A percentile compares a stretch with the other conserved stretches of the same genome.
Evolutionary conservation across 92 coral and sea anemone genomes (phyloP).

Genomic region (Paramuricea clavata): DNA sequence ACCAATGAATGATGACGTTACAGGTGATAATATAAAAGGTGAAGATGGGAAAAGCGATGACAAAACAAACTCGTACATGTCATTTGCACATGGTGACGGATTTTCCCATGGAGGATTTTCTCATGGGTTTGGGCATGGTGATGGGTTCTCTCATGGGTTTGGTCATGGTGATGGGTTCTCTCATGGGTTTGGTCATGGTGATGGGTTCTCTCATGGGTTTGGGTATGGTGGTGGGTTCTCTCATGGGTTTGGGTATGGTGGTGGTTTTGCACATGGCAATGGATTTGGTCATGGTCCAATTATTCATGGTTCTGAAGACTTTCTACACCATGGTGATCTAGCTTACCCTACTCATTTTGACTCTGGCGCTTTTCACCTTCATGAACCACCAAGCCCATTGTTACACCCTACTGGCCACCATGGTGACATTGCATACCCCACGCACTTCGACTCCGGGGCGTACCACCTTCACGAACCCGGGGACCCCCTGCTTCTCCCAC

Average conservation of each 20-base stretch:
- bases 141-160: not conserved
- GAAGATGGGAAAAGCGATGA: not conserved
- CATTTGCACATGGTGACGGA: not conserved
- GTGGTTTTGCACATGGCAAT: not conserved
- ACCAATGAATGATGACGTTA: conserved; percentile 8
- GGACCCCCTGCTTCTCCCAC: conserved; percentile 26
- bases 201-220: not conserved
- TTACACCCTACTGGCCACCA: conserved; percentile 10
- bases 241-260: not conserved
- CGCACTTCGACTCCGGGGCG: conserved; percentile 50
- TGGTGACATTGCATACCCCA: not conserved
- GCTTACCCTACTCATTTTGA: conserved; percentile 42
- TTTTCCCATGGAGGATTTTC: not conserved
- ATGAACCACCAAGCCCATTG: conserved; percentile 27
- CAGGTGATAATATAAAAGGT: not conserved
- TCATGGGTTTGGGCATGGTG: too few relatives aligned
- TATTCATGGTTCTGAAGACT: conserved; percentile 34
- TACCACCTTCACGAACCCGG: conserved; percentile 42
- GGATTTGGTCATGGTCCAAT: not conserved
- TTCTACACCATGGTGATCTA: conserved; percentile 46
- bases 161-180: not conserved
- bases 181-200: not conserved
- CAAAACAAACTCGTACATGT: not conserved
- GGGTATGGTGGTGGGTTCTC: not conserved
- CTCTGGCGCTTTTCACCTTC: conserved; percentile 37